These are phyloP conservation scores for Drosophila fulvimacula DNA, from an alignment of 2,888 invertebrate species.

Conservation along the genomic window DNA sequence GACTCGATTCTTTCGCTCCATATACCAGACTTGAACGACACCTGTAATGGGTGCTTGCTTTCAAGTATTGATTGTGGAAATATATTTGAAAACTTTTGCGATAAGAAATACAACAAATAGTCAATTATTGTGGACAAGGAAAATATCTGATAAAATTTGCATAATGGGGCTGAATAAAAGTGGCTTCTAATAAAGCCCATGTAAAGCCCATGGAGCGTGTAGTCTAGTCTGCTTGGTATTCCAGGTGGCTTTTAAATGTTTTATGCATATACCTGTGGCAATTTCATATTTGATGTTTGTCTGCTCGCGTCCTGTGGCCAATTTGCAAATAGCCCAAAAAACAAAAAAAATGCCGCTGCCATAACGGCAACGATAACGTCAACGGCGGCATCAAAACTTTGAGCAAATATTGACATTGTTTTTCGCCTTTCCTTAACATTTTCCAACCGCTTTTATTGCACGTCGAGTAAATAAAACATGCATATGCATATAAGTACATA, in stretches of 20 bases:
- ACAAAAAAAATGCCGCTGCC: slow-evolving; percentile 23
- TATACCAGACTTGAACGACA: not conserved
- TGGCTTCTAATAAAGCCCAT: not conserved
- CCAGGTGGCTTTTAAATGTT: not conserved
- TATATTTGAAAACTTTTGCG: not conserved
- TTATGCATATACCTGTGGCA: slow-evolving; percentile 10
- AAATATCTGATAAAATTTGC: not conserved
- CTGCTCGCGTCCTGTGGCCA: slow-evolving; percentile 32
- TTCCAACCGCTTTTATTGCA: slow-evolving; percentile 17
- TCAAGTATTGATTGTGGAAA: too few species aligned
- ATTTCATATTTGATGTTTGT: slow-evolving; percentile 49
- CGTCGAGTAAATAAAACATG: slow-evolving; percentile 61
- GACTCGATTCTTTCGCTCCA: not conserved
- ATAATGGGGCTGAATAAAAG: not conserved
- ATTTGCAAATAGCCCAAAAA: slow-evolving; percentile 32
- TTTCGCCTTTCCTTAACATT: slow-evolving; percentile 29
- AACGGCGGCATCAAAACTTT: slow-evolving; percentile 47
- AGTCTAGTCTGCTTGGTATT: not conserved
- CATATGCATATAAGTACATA: slow-evolving; percentile 40
- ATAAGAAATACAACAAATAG: too few species aligned
- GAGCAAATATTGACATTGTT: slow-evolving; percentile 67
- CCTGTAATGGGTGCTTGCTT: too few species aligned
- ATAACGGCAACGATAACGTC: slow-evolving; percentile 22
- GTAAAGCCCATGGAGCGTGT: too few species aligned
- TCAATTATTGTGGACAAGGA: not conserved